Conservation (phyloP, 1,140 invertebrate genomes). For the Drosophila parabipectinata region DNA sequence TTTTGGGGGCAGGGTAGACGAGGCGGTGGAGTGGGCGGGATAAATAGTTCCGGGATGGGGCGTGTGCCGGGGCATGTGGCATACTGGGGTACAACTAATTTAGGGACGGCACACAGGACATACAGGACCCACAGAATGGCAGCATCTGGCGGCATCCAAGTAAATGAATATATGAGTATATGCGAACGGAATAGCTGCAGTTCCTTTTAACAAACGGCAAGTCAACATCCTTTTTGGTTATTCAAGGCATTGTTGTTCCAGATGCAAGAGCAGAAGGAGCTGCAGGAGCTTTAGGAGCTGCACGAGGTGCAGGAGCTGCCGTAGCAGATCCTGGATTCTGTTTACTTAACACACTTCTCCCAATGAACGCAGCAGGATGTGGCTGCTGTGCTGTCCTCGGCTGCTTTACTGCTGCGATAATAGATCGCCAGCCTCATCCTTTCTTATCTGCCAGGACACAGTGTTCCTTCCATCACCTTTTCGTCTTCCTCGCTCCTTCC, state of each 20-base stretch:
- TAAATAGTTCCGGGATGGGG: constrained; percentile 3
- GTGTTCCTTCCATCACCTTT: constrained; percentile 9
- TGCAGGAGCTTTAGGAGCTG: neutral
- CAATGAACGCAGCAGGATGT: constrained; percentile 66
- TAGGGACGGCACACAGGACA: constrained; percentile 47
- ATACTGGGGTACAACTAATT: constrained; percentile 64
- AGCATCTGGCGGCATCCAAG: constrained; percentile 66
- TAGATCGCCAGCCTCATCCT: constrained; percentile 70
- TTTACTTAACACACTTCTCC: constrained; percentile 78
- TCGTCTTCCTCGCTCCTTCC: neutral
- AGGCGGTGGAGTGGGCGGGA: constrained; percentile 8
- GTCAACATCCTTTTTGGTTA: constrained; percentile 81
- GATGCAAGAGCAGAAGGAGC: constrained; percentile 13
- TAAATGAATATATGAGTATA: constrained; percentile 81
- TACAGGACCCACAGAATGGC: constrained; percentile 37
- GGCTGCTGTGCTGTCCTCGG: constrained; percentile 2
- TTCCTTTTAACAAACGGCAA: constrained; percentile 75
- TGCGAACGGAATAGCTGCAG: constrained; percentile 74
- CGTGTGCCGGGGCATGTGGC: neutral
- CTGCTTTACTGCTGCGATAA: constrained; percentile 49
- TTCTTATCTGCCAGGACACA: constrained; percentile 70
- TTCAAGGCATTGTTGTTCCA: constrained; percentile 51
- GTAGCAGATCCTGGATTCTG: constrained; percentile 44
- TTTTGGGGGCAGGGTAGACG: constrained; percentile 11
- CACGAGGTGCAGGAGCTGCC: constrained; percentile 16